Conservation (phyloP, 1,140 invertebrate species). For the Agraylea sexmaculata region DNA sequence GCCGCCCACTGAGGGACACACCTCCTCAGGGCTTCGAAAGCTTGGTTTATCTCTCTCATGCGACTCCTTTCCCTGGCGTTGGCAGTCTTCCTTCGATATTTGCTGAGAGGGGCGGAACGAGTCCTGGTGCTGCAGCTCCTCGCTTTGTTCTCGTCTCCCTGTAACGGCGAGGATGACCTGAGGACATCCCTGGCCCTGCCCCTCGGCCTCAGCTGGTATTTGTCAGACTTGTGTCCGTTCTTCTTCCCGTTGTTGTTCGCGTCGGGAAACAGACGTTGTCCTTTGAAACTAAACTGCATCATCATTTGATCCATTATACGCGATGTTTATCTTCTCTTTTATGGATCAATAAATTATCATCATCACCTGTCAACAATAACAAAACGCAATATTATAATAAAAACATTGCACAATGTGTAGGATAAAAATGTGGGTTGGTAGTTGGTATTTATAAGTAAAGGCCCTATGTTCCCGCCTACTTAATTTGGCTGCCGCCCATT, state of each 20-base stretch:
- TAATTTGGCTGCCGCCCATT: too few relatives aligned
- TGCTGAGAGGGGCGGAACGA: slow-evolving; percentile 72
- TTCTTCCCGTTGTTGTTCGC: slow-evolving; percentile 20
- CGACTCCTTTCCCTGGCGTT: slow-evolving; percentile 75
- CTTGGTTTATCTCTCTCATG: slow-evolving; percentile 81
- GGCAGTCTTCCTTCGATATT: slow-evolving; percentile 79
- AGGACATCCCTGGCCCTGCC: slow-evolving; percentile 24
- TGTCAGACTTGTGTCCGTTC: slow-evolving; percentile 23
- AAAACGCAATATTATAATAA: too few relatives aligned
- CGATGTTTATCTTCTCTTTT: too few relatives aligned
- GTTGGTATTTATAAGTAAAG: too few relatives aligned
- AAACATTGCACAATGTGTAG: too few relatives aligned
- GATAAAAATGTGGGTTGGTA: too few relatives aligned
- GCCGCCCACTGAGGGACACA: slow-evolving; percentile 54
- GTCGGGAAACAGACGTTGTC: slow-evolving; percentile 18
- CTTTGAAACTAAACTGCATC: slow-evolving; percentile 21
- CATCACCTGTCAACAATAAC: too few relatives aligned
- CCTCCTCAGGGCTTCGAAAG: slow-evolving; percentile 66
- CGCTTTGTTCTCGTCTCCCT: slow-evolving; percentile 23
- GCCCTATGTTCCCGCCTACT: too few relatives aligned
- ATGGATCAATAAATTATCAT: too few relatives aligned
- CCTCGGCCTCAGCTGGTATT: slow-evolving; percentile 38
- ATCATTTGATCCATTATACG: slow-evolving; percentile 23
- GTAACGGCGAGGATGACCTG: slow-evolving; percentile 31
- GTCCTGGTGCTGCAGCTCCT: slow-evolving; percentile 38